A percentile compares a stretch with the other conserved stretches of the same genome.
Conservation (phyloP, 1,140 invertebrate species). For the Caenorhabditis elegans region WBcel235 BX284605.5:20477001-20477500, state of each 20-base stretch:
- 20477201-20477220: too few relatives aligned
- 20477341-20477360: slow-evolving; percentile 64
- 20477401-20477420: too few relatives aligned
- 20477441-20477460: slow-evolving; percentile 25
- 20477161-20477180: background rate
- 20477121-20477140: too few relatives aligned
- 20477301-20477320: slow-evolving; percentile 56
- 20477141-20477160: too few relatives aligned
- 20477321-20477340: slow-evolving; percentile 62
- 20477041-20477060: too few relatives aligned
- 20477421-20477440: background rate
- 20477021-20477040: background rate
- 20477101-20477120: too few relatives aligned
- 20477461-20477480: slow-evolving; percentile 40
- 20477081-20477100: too few relatives aligned
- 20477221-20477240: too few relatives aligned
- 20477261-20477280: background rate
- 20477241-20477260: background rate
- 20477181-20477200: too few relatives aligned
- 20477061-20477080: too few relatives aligned
- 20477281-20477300: background rate
- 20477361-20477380: slow-evolving; percentile 58
- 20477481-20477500: slow-evolving; percentile 36
- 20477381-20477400: background rate
- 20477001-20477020: background rate